Conservation (phyloP, 92 coral and sea anemone species). For the Phymanthus crucifer region DNA sequence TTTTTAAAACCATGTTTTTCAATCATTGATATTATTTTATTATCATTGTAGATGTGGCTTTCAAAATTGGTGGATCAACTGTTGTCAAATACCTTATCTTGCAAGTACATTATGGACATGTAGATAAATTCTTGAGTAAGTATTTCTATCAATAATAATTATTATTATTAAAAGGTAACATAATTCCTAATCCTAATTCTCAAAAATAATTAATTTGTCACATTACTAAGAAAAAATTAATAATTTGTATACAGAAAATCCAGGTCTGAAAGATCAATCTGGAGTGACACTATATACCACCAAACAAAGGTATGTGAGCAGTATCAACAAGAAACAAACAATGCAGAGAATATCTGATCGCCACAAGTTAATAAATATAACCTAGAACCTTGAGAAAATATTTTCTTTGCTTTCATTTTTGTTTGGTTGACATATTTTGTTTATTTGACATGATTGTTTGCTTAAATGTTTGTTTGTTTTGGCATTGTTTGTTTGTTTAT, state of each 20-base stretch:
- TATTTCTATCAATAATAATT: too few species aligned
- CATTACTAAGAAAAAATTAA: too few species aligned
- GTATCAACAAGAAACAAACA: not conserved
- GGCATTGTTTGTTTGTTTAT: too few species aligned
- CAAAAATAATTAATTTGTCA: not conserved
- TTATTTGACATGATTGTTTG: too few species aligned
- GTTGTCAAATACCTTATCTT: conserved; percentile 69
- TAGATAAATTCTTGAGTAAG: conserved; percentile 82
- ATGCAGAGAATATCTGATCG: too few species aligned
- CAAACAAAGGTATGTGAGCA: conserved; percentile 44
- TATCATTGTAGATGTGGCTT: conserved; percentile 78
- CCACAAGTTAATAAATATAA: too few species aligned
- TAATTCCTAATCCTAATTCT: not conserved
- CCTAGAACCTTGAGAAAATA: too few species aligned
- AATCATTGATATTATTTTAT: not conserved
- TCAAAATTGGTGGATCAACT: conserved; percentile 76
- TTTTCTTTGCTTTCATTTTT: too few species aligned
- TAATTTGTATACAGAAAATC: conserved; percentile 48
- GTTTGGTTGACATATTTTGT: too few species aligned
- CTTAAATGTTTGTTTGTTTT: too few species aligned
- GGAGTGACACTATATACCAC: conserved; percentile 75
- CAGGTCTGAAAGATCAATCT: conserved; percentile 68
- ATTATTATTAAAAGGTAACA: too few species aligned
- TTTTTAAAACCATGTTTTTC: too few species aligned
- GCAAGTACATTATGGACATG: conserved; percentile 97